Evolutionary conservation across 2,888 invertebrate genomes (phyloP).

Genomic region (Candidula unifasciata): DNA sequence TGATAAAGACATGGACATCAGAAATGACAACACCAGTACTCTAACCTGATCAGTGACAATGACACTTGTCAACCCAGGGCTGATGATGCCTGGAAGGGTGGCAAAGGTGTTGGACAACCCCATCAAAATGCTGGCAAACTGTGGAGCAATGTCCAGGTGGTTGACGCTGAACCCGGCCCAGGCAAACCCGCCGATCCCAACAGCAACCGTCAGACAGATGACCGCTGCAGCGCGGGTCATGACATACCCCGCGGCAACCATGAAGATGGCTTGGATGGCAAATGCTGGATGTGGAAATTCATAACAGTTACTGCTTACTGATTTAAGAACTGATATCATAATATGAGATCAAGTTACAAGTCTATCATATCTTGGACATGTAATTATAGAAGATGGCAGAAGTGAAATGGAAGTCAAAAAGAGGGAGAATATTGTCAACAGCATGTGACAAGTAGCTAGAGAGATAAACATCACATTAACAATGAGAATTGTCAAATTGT

Average conservation of each 20-base stretch:
- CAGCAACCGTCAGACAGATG: conserved; percentile 90
- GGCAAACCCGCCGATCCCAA: conserved; percentile 92
- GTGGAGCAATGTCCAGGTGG: conserved; percentile 93
- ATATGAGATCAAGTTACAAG: too few species aligned
- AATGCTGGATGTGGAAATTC: conserved; percentile 80
- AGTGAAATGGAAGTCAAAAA: too few species aligned
- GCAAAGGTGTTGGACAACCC: conserved; percentile 94
- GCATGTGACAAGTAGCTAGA: too few species aligned
- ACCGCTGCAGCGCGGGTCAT: conserved; percentile 82
- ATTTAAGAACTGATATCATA: too few species aligned
- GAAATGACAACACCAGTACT: background rate
- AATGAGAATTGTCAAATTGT: too few species aligned
- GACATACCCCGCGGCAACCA: conserved; percentile 88
- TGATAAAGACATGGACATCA: conserved; percentile 79
- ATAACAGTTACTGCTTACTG: background rate
- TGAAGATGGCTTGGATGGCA: conserved; percentile 89
- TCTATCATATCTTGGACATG: too few species aligned
- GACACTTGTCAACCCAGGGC: conserved; percentile 88
- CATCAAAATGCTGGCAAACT: conserved; percentile 92
- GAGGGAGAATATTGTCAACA: too few species aligned
- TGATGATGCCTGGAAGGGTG: conserved; percentile 93
- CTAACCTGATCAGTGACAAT: conserved; percentile 86
- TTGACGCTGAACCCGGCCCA: conserved; percentile 88
- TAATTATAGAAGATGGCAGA: too few species aligned
- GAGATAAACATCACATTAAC: too few species aligned